Base-by-base conservation (phyloP, 2,888 invertebrate genomes). In the Myathropa florea region DNA sequence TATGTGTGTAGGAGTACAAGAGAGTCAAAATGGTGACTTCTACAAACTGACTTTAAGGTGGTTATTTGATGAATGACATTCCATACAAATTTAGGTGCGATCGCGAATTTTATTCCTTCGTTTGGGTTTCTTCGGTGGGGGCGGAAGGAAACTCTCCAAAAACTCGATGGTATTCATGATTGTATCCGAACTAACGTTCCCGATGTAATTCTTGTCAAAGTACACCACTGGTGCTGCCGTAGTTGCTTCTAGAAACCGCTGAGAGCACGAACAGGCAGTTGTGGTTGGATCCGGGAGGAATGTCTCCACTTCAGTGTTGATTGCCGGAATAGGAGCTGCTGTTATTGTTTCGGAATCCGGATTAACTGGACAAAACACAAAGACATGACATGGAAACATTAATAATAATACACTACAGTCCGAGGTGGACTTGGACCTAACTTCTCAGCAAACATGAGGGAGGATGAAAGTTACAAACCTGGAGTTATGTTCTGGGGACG, bases 141-240 rank as follows among this genome's bases (percentile, higher is more conserved):
- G 89, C 26, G 92, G 92, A 30, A 92, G 77, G 71, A 92, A 92
- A 72, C 91, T 91, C 72, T 92, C 89, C 23, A 92, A 83, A 70
- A 92, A 92, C 60, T 92, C 92, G 9, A 92, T 92, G 4, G 92
- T 92, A 65, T 90, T 91, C 12, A 88, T 77, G 82, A 92, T 92
- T 0, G 91, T 92, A 10, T 92, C 92, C 0, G 90, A 89, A 55
- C 92, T 92, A 0, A 92, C 91, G 77, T 92, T 92, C 7, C 91
- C 92, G 63, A 92, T 91, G 60, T 91, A 90, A 59, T 92, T 91
- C 55, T 90, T 91, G 76, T 92, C 92, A 23, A 92, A 92, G 71
- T 91, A 92, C 3, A 92, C 91, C 18, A 92, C 89, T 0, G 91
- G 90, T 7, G 89, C 88, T 0, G 89, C 79, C 0, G 89, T 21